These are phyloP conservation scores for Drosophila anomalata DNA, from an alignment of 2,888 invertebrate genomes.

Conservation along the genomic window DNA sequence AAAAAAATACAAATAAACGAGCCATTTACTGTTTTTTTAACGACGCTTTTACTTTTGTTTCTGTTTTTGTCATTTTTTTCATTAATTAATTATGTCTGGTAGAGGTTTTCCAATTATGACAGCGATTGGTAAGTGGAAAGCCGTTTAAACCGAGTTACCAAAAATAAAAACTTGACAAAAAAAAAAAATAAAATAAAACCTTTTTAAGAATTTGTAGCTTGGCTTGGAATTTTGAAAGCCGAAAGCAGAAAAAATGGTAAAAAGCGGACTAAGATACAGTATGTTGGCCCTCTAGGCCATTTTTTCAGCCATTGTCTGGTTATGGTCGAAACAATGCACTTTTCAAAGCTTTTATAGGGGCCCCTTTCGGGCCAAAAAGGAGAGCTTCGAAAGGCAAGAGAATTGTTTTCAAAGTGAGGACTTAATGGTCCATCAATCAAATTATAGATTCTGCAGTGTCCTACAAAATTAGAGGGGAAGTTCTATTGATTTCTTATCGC, in stretches of 20 bases:
- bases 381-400: not conserved
- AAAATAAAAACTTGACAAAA: slow-evolving; percentile 2
- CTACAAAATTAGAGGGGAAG: too few relatives aligned
- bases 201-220: slow-evolving; percentile 6
- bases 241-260: not conserved
- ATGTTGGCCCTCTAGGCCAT: not conserved
- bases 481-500: too few relatives aligned
- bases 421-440: slow-evolving; percentile 1
- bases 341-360: not conserved
- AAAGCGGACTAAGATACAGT: not conserved
- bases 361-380: not conserved
- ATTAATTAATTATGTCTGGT: slow-evolving; percentile 57
- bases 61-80: slow-evolving; percentile 1
- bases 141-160: slow-evolving; percentile 35
- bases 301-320: slow-evolving; percentile 4
- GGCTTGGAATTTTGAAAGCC: slow-evolving; percentile 7
- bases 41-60: slow-evolving; percentile 70
- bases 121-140: slow-evolving; percentile 50
- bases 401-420: not conserved
- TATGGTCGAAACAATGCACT: slow-evolving; percentile 20
- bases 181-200: slow-evolving; percentile 8
- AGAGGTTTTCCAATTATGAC: slow-evolving; percentile 58
- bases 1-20: not conserved
- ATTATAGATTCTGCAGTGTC: not conserved
- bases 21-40: slow-evolving; percentile 34